Evolutionary conservation across 37 sponge, comb jelly and placozoan species (phyloP).

Genomic region (Ephydatia muelleri): DNA sequence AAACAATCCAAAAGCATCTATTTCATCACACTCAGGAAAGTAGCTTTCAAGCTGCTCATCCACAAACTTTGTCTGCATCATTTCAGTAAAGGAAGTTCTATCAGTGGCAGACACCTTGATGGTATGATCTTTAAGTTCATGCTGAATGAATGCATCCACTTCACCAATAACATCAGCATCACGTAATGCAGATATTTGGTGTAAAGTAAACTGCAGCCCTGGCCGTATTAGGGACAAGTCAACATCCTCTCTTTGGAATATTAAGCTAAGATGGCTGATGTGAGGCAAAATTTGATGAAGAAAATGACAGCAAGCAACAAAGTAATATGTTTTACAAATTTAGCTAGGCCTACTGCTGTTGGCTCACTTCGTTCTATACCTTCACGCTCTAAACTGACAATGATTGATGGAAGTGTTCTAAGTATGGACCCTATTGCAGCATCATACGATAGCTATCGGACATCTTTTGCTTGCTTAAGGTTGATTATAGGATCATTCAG

Average conservation of each 20-base stretch:
- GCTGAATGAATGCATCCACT: neutral
- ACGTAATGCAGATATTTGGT: neutral
- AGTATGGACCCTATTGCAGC: constrained; percentile 23
- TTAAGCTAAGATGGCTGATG: constrained; percentile 12
- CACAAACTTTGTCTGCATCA: no score
- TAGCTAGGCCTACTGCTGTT: constrained; percentile 11
- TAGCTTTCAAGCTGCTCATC: no score
- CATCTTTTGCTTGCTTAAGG: constrained; percentile 53
- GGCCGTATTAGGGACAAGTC: no score
- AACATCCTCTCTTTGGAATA: constrained; percentile 24
- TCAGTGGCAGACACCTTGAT: no score
- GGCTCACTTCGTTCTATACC: constrained; percentile 18
- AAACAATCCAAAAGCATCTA: no score
- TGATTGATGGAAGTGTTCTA: constrained; percentile 37
- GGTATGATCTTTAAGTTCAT: no score
- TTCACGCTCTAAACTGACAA: constrained; percentile 29
- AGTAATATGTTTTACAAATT: constrained; percentile 26
- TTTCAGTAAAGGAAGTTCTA: no score
- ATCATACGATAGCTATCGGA: constrained; percentile 38
- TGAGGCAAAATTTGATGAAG: constrained; percentile 15
- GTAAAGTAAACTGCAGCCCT: neutral
- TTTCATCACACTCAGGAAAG: no score
- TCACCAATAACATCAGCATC: neutral
- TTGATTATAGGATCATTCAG: constrained; percentile 15
- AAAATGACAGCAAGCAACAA: constrained; percentile 12